Conservation (phyloP, 2,113 vertebrate species). For the Cryptotis parvus region DNA sequence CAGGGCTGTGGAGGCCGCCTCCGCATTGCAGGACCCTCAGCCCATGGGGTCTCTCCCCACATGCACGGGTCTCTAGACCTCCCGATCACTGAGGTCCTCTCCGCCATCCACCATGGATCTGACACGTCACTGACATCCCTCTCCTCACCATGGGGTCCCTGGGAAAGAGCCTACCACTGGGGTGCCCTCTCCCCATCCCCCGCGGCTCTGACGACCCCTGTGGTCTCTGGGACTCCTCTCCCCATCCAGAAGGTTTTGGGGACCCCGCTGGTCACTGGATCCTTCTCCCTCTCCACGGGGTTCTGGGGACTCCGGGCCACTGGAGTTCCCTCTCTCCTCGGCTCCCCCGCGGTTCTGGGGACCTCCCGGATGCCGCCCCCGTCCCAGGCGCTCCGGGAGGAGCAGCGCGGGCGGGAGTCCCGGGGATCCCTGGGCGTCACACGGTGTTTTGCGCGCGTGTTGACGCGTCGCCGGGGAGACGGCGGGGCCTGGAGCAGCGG, state of each 20-base stretch:
- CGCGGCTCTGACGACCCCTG: no score
- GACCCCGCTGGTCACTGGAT: no score
- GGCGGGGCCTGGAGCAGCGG: background rate
- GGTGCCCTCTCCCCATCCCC: background rate
- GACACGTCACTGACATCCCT: background rate
- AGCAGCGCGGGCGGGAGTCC: background rate
- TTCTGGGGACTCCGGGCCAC: background rate
- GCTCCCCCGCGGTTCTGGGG: background rate
- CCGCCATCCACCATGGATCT: no score
- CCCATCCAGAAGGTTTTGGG: no score
- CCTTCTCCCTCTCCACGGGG: background rate
- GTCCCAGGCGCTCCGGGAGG: background rate
- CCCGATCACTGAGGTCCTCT: no score
- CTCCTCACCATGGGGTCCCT: no score
- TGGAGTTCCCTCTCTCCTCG: background rate
- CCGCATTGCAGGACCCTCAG: no score
- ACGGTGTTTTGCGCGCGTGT: conserved; percentile 65
- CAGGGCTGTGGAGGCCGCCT: no score
- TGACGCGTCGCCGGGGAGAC: conserved; percentile 74
- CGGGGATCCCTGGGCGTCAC: conserved; percentile 51
- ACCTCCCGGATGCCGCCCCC: conserved; percentile 44
- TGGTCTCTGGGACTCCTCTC: no score
- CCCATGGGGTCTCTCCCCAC: no score
- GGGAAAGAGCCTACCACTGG: no score
- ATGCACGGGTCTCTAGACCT: no score